phyloP scores from a whole-genome alignment of 2,888 invertebrate genomes.

The Stenodera caucasica region DNA sequence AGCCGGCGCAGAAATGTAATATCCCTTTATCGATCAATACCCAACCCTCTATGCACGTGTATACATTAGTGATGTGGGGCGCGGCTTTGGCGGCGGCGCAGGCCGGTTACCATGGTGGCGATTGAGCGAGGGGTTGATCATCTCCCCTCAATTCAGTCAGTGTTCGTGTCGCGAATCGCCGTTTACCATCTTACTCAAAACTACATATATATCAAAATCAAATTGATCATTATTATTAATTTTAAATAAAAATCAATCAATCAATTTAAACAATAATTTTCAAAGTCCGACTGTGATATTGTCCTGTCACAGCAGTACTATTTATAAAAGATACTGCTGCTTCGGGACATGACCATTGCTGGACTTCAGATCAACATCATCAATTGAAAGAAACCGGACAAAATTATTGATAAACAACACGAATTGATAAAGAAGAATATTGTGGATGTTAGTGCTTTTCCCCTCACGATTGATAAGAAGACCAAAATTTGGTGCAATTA shows the following conservation, averaged over 20 bases:
- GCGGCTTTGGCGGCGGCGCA: conserved; percentile 56
- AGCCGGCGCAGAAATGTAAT: conserved; percentile 21
- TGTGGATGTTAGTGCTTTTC: conserved; percentile 1
- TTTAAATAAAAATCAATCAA: neutral
- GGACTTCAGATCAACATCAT: conserved; percentile 5
- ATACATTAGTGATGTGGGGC: conserved; percentile 57
- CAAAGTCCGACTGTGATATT: conserved; percentile 79
- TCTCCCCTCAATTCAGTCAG: conserved; percentile 59
- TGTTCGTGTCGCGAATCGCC: conserved; percentile 56
- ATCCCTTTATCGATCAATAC: conserved; percentile 43
- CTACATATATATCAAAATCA: neutral
- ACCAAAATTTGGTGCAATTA: conserved; percentile 5
- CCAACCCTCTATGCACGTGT: conserved; percentile 48
- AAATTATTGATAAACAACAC: conserved; percentile 1
- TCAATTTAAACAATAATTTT: conserved; percentile 17
- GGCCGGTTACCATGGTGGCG: conserved; percentile 55
- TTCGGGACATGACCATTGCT: conserved; percentile 75
- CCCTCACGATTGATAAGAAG: neutral
- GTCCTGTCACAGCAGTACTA: conserved; percentile 99
- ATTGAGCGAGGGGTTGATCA: conserved; percentile 48
- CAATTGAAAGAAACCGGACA: conserved; percentile 6
- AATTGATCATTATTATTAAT: too few relatives aligned
- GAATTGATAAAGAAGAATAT: neutral
- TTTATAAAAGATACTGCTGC: conserved; percentile 83
- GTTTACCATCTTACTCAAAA: conserved; percentile 44